Evolutionary conservation across 2,113 vertebrate genomes (phyloP).

Genomic region (Varanus salvator): DNA sequence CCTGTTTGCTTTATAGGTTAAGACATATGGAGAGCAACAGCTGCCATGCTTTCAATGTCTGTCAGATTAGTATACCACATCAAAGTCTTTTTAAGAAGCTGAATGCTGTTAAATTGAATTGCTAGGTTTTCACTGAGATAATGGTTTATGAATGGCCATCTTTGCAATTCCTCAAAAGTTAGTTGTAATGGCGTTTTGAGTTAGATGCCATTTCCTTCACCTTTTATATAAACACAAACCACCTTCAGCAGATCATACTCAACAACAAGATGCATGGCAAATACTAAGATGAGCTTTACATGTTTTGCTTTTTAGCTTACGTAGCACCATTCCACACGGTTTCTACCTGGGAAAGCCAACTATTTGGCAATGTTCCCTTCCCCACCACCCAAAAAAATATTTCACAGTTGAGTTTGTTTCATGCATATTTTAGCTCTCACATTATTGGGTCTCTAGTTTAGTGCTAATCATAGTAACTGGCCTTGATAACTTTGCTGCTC

Average conservation of each 20-base stretch:
- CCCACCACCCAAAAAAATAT: neutral
- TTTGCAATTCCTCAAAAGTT: neutral
- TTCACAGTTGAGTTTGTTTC: constrained; percentile 44
- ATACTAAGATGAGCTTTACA: constrained; percentile 9
- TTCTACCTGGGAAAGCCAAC: constrained; percentile 17
- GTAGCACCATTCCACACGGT: neutral
- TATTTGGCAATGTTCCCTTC: constrained; percentile 2
- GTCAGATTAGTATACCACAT: neutral
- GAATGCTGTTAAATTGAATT: neutral
- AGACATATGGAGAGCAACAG: neutral
- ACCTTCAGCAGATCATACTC: neutral
- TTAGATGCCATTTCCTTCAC: constrained; percentile 19
- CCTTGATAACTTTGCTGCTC: constrained; percentile 41
- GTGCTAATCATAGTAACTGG: constrained; percentile 38
- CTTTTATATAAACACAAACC: constrained; percentile 3
- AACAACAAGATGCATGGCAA: neutral
- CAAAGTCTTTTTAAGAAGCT: neutral
- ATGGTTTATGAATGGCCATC: neutral
- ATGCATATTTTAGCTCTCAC: constrained; percentile 30
- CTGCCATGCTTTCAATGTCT: constrained; percentile 28
- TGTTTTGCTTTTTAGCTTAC: constrained; percentile 12
- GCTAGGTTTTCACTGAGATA: neutral
- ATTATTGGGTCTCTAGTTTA: constrained; percentile 43
- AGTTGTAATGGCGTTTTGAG: constrained; percentile 2
- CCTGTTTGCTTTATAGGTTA: neutral